Conservation (phyloP, 2,888 invertebrate genomes). For the Orthosia gracilis region DNA sequence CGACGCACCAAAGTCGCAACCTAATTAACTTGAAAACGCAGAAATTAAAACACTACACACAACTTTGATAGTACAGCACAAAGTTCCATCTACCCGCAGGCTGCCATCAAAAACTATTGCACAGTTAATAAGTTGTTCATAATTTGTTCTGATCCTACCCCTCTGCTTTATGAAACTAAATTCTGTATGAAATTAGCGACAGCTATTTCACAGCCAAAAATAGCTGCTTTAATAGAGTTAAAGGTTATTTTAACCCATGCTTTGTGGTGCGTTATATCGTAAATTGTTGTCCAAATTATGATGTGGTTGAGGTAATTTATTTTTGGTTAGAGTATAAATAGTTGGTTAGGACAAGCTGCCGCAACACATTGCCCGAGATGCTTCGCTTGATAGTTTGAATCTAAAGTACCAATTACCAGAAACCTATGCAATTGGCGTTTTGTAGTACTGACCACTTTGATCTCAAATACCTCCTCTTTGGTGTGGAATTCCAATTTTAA, state of each 20-base stretch:
- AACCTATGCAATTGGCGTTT: too few relatives aligned
- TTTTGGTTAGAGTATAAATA: constrained; percentile 20
- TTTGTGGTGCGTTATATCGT: constrained; percentile 49
- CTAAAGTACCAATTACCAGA: too few relatives aligned
- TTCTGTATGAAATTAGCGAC: constrained; percentile 57
- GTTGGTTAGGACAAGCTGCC: not conserved
- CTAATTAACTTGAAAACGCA: constrained; percentile 25
- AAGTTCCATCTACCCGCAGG: constrained; percentile 35
- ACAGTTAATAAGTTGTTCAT: constrained; percentile 64
- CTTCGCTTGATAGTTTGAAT: not conserved
- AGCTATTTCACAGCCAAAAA: constrained; percentile 52
- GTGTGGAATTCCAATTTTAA: too few relatives aligned
- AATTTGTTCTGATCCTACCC: constrained; percentile 53
- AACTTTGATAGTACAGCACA: constrained; percentile 41
- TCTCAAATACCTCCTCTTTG: too few relatives aligned
- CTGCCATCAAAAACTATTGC: constrained; percentile 64
- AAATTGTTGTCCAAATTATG: constrained; percentile 44
- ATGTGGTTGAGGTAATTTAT: constrained; percentile 15
- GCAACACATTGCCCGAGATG: not conserved
- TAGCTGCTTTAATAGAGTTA: constrained; percentile 42
- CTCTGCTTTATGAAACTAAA: constrained; percentile 45
- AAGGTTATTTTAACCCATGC: constrained; percentile 49
- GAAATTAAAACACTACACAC: constrained; percentile 35
- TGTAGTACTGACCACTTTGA: too few relatives aligned
- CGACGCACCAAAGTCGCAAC: constrained; percentile 22